Evolutionary conservation across 2,113 vertebrate species (phyloP).

Genomic region (Cervus canadensis): DNA sequence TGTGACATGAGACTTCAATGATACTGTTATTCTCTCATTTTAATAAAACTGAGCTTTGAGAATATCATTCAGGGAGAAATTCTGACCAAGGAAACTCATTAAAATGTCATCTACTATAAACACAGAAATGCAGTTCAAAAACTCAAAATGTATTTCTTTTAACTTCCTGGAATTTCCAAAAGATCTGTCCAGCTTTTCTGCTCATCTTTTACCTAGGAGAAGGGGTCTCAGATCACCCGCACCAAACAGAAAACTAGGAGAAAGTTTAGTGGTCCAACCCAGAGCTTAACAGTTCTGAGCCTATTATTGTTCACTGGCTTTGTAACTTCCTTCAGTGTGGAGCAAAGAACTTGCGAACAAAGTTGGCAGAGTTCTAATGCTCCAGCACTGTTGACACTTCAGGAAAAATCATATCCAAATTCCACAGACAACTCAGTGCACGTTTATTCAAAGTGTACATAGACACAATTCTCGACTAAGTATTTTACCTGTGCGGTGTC

Average conservation of each 20-base stretch:
- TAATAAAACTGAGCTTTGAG: neutral
- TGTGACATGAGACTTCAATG: neutral
- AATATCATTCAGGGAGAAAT: neutral
- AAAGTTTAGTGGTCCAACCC: neutral
- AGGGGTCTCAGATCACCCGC: neutral
- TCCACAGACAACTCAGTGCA: neutral
- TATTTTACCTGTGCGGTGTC: neutral
- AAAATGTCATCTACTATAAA: neutral
- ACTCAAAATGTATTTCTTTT: neutral
- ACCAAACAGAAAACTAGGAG: neutral
- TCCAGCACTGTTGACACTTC: neutral
- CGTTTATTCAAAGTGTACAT: neutral
- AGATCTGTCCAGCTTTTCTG: neutral
- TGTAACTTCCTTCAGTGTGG: neutral
- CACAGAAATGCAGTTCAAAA: neutral
- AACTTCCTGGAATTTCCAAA: neutral
- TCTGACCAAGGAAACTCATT: neutral
- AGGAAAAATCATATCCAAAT: neutral
- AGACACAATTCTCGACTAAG: neutral
- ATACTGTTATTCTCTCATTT: neutral
- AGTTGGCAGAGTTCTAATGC: neutral
- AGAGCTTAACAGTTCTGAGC: neutral
- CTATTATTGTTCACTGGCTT: neutral
- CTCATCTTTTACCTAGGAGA: neutral
- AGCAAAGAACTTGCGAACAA: neutral